Conservation (phyloP, 2,888 invertebrate species). For the Drosophila macrospina region DNA sequence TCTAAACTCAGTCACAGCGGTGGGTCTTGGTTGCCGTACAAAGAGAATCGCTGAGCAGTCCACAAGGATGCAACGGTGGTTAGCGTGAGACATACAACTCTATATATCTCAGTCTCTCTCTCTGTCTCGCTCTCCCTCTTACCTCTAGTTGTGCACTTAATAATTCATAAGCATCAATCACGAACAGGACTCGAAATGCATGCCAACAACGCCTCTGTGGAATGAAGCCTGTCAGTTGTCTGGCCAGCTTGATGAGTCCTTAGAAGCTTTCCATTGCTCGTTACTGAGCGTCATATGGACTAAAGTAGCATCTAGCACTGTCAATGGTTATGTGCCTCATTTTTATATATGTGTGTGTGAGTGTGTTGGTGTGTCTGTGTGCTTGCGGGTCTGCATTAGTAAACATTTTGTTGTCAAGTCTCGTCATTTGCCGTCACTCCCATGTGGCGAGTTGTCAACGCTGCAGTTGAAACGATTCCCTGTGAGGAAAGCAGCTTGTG, state of each 20-base stretch:
- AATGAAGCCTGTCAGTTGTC: constrained; percentile 33
- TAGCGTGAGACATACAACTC: not conserved
- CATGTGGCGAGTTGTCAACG: constrained; percentile 28
- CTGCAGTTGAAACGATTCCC: constrained; percentile 9
- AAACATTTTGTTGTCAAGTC: constrained; percentile 77
- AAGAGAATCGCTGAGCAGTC: constrained; percentile 47
- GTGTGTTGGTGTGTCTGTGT: constrained; percentile 12
- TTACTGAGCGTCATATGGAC: constrained; percentile 27
- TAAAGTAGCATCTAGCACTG: constrained; percentile 8
- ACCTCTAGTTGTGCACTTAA: constrained; percentile 49
- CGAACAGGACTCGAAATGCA: constrained; percentile 44
- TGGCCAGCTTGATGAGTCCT: constrained; percentile 40
- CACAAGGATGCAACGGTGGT: constrained; percentile 11
- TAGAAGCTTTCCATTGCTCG: constrained; percentile 33
- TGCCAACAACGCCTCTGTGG: constrained; percentile 37
- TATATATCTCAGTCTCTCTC: not conserved
- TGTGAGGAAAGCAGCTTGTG: not conserved
- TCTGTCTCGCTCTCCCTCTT: not conserved
- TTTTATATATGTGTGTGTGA: constrained; percentile 31
- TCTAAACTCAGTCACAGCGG: not conserved
- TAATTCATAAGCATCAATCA: constrained; percentile 81
- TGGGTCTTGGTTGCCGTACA: constrained; percentile 15
- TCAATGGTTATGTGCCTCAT: constrained; percentile 28
- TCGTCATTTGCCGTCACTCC: constrained; percentile 73
- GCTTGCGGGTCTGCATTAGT: constrained; percentile 65